These are phyloP conservation scores for Rhabdornis inornatus DNA, from an alignment of 2,113 vertebrate species.

Conservation along the genomic window DNA sequence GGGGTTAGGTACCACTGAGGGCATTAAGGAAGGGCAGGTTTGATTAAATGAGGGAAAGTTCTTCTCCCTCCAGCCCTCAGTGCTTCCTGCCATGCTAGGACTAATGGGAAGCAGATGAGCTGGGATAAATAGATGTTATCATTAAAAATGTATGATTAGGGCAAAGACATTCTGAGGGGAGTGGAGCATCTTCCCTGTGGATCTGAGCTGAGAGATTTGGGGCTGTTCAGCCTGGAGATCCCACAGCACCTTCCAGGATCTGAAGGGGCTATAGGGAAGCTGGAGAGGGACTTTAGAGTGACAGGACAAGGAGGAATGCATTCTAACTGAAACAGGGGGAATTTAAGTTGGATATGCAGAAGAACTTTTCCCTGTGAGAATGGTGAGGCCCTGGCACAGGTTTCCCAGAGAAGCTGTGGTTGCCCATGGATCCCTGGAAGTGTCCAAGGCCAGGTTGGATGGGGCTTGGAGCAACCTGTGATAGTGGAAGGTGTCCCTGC, in stretches of 20 bases:
- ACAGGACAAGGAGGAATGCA: not conserved
- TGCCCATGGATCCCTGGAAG: not conserved
- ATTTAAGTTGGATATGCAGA: not conserved
- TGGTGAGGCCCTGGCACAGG: not conserved
- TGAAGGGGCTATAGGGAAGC: not conserved
- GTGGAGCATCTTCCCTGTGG: not conserved
- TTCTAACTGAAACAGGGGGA: not conserved
- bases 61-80: not conserved
- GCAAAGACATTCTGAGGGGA: not conserved
- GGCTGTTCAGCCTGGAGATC: not conserved
- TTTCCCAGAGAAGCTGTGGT: not conserved
- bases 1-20: not conserved
- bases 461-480: not conserved
- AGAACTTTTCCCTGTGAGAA: not conserved
- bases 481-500: not conserved
- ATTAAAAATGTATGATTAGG: not conserved
- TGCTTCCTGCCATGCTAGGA: not conserved
- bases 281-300: not conserved
- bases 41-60: not conserved
- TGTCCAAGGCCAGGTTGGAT: not conserved
- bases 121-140: not conserved
- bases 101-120: not conserved
- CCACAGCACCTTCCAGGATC: not conserved
- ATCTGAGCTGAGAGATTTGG: not conserved
- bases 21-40: not conserved